Evolutionary conservation across 2,888 invertebrate species (phyloP), one percentile per base, ranked within the genome.

Genomic region (Drosophila merina): DNA sequence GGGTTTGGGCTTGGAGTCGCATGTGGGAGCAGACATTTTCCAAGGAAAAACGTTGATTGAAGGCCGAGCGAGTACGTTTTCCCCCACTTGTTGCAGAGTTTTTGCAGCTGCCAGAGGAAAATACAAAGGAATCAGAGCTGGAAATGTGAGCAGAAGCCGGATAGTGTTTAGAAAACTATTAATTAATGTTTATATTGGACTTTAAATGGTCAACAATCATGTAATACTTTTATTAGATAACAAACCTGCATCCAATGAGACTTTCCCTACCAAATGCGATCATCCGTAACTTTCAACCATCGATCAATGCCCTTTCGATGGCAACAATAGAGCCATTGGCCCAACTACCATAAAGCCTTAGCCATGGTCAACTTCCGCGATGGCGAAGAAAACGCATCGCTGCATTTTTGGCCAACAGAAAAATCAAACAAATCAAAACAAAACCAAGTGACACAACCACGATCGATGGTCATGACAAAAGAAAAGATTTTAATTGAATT

Each of bases 401-500:
- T 83, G 81, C 63, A 68, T 60, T 75, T 76, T 62, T 57, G 52
- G 38, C 47, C 52, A 26, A 25, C 36, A 66, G 63, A 51, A 58
- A 58, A 74, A 60, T 44, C 57, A 20, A 20, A 71, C 55, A 64
- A 76, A 55, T 60, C 59, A 63, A 26, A 73, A 50, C 69, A 75
- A 81, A 78, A 66, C 78, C 74, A 5, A 3, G 28, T 0, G 76
- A 44, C 62, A 44, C 62, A 33, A 28, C 12, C 38, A 45, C 70
- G 69, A 49, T 57, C 59, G 52, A 73, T 67, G 63, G 69, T 66
- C 76, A 77, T 76, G 77, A 86, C 85, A 86, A 86, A 82, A 86
- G 86, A 86, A 86, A 82, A 86, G 86, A 79, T 84, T 85, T 85
- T 86, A 85, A 86, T 86, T 86, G 79, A 86, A 86, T 86, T 86